These are phyloP conservation scores for Calidris pugnax DNA, from an alignment of 2,113 vertebrate genomes.

Conservation along the genomic window DNA sequence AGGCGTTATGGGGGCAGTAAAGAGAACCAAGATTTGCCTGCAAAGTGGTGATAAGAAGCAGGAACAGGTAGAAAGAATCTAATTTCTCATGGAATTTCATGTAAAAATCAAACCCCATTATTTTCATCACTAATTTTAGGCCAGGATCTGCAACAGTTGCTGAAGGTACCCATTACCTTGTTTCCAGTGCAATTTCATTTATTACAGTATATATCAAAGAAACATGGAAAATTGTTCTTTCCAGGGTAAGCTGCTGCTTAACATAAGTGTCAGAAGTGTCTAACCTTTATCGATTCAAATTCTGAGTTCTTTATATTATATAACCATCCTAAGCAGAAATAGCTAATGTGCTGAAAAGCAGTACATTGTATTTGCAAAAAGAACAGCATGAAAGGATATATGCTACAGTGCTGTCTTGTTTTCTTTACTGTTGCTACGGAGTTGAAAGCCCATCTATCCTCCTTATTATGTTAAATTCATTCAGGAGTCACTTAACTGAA, in stretches of 20 bases:
- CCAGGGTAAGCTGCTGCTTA: background rate
- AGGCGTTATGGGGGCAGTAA: background rate
- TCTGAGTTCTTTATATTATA: background rate
- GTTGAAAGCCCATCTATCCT: slow-evolving; percentile 33
- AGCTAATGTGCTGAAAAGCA: background rate
- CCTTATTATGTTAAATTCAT: slow-evolving; percentile 38
- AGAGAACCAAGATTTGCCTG: background rate
- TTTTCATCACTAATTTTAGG: slow-evolving; percentile 21
- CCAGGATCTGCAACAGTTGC: background rate
- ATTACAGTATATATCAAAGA: background rate
- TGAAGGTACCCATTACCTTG: background rate
- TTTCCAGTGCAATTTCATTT: background rate
- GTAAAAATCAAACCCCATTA: background rate
- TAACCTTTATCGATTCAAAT: background rate
- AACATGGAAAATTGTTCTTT: background rate
- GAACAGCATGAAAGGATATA: background rate
- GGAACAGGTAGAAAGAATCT: background rate
- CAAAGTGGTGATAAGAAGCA: background rate
- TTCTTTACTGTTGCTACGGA: slow-evolving; percentile 13
- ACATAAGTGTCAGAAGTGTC: background rate
- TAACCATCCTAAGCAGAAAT: background rate
- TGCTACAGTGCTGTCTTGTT: background rate
- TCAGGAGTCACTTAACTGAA: slow-evolving; percentile 55
- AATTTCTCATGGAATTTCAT: slow-evolving; percentile 30
- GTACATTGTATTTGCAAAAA: slow-evolving; percentile 13